Conservation (phyloP, 1,140 invertebrate species). For the Ooceraea biroi region DNA sequence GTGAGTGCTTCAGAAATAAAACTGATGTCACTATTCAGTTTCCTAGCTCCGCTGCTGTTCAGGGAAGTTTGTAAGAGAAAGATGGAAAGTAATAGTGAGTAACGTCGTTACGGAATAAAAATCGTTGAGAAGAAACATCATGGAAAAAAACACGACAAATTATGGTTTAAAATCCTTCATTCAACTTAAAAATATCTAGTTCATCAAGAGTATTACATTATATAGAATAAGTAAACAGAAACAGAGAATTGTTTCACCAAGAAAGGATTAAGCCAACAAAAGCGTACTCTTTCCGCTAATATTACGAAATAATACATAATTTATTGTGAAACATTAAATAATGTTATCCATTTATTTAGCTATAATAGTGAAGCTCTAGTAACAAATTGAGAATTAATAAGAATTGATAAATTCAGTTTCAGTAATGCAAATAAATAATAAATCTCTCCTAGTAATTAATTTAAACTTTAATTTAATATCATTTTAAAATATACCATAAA, state of each 20-base stretch:
- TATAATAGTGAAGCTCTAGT: no score
- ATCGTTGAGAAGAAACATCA: not conserved
- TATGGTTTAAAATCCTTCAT: not conserved
- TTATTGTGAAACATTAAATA: constrained; percentile 16
- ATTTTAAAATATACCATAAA: not conserved
- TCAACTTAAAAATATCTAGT: no score
- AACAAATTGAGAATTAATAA: no score
- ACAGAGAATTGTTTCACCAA: not conserved
- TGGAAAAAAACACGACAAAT: not conserved
- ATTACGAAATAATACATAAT: constrained; percentile 5
- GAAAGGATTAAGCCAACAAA: constrained; percentile 32
- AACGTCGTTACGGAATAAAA: not conserved
- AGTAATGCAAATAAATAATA: not conserved
- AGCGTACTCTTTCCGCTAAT: constrained; percentile 27
- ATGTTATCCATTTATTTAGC: not conserved
- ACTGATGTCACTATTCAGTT: constrained; percentile 42
- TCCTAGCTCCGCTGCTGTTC: not conserved
- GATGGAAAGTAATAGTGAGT: constrained; percentile 30
- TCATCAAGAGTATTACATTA: not conserved
- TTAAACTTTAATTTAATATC: not conserved
- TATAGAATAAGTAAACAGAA: constrained; percentile 10
- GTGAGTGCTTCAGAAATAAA: constrained; percentile 41
- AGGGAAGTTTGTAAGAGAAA: not conserved
- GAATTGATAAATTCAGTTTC: not conserved
- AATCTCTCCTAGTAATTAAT: constrained; percentile 15